phyloP scores from a whole-genome alignment of 2,888 invertebrate genomes.

The Parnassius orleans region DNA sequence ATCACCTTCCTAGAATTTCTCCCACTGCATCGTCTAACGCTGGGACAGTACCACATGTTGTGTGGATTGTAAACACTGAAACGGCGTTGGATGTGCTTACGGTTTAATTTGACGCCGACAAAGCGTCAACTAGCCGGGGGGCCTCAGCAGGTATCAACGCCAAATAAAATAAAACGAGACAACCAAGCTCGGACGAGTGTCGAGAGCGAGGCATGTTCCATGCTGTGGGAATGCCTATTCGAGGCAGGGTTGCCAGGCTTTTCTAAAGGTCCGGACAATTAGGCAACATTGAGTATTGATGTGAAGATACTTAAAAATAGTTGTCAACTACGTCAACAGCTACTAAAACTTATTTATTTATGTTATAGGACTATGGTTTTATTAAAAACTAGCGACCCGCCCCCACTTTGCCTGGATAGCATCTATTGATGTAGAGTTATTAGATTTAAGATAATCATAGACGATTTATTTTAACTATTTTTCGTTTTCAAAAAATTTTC shows the following conservation, averaged over 20 bases:
- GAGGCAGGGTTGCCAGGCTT: constrained; percentile 3
- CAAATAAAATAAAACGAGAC: constrained; percentile 41
- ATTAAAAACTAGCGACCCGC: too few species aligned
- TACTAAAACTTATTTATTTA: too few species aligned
- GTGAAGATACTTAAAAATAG: too few species aligned
- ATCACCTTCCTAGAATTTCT: constrained; percentile 15
- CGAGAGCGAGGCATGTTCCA: constrained; percentile 31
- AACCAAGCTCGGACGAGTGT: constrained; percentile 38
- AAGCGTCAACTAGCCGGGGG: constrained; percentile 34
- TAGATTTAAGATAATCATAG: too few species aligned
- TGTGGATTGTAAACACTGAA: neutral
- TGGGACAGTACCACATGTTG: neutral
- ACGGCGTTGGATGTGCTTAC: constrained; percentile 6
- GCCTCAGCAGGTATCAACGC: constrained; percentile 45
- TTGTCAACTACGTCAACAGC: too few species aligned
- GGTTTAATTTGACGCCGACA: constrained; percentile 20
- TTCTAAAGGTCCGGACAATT: neutral
- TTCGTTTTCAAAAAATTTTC: too few species aligned
- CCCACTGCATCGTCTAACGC: constrained; percentile 9
- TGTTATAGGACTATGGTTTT: too few species aligned
- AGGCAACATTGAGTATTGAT: neutral
- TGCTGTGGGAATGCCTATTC: constrained; percentile 21
- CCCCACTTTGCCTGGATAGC: too few species aligned
- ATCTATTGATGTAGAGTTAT: too few species aligned
- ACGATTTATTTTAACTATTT: too few species aligned